Base-by-base conservation (phyloP, 2,888 invertebrate genomes). In the Tolmerus cingulatus region DNA sequence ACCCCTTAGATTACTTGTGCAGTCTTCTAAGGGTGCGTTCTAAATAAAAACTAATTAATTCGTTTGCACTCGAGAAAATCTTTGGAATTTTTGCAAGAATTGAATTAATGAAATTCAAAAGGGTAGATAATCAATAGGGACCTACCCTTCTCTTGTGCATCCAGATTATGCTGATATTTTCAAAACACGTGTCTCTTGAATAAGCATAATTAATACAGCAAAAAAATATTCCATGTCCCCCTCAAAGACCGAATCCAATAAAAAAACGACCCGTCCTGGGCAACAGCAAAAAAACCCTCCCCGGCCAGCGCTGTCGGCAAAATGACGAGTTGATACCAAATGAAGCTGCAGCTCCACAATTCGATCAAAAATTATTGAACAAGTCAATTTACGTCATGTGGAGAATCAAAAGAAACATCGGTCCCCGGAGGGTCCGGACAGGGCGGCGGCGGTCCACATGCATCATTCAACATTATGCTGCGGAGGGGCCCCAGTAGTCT, bases 351-450 rank as follows among this genome's bases (percentile, higher is more conserved):
- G 78, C 78, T 46, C 78, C 37, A 78, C 78, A 78, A 78, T 78
- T 78, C 78, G 78, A 78, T 78, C 78, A 78, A 78, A 76, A 78
- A 78, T 78, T 78, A 78, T 78, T 78, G 78, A 78, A 78, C 78
- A 78, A 78, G 78, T 78, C 78, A 78, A 78, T 78, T 78, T 78
- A 78, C 78, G 78, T 78, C 78, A 78, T 43, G 78, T 40, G 40
- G 78, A 78, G 78, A 78, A 66, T 66, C 66, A 66, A 43, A 40
- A 34, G 43, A 78, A 23, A 14, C 37, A 12, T 43, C 19, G 78
- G 43, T 14, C 7, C 78, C 78, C 23, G 23, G 78, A 23, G 37
- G 78, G 23, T 78, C 46, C n/a, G 78, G 78, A 78, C 78, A 23
- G 40, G 37, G 78, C 40, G n/a, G n/a, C 37, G 78, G 78, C 43